These are phyloP conservation scores for Shinisaurus crocodilurus DNA, from an alignment of 2,113 vertebrate species.

Conservation along the genomic window DNA sequence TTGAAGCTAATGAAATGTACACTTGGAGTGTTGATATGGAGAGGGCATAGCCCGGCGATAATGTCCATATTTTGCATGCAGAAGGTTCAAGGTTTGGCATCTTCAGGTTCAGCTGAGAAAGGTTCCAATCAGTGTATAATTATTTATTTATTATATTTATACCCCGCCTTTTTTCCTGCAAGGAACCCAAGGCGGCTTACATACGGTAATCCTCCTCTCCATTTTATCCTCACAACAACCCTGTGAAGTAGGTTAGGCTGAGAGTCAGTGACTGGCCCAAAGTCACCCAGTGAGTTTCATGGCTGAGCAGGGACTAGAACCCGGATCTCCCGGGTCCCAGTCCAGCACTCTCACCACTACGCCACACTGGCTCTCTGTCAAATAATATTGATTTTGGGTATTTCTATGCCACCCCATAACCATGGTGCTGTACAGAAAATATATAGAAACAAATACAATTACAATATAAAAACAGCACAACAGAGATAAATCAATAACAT, in stretches of 20 bases:
- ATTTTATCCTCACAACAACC: too few relatives aligned
- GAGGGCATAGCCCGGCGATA: background rate
- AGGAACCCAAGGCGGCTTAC: too few relatives aligned
- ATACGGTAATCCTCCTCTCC: too few relatives aligned
- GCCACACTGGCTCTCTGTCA: too few relatives aligned
- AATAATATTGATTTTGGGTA: background rate
- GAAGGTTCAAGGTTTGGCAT: background rate
- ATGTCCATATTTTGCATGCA: background rate
- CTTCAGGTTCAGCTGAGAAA: background rate
- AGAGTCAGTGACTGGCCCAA: too few relatives aligned
- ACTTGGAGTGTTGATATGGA: background rate
- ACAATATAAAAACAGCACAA: background rate
- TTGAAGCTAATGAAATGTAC: background rate
- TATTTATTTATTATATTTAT: too few relatives aligned
- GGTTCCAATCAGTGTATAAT: background rate
- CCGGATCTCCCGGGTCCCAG: too few relatives aligned
- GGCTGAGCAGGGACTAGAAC: too few relatives aligned
- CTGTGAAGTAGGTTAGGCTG: too few relatives aligned
- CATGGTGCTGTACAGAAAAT: background rate
- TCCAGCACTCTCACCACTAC: too few relatives aligned
- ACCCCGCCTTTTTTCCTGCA: too few relatives aligned
- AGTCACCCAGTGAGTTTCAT: too few relatives aligned
- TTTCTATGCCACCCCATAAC: background rate
- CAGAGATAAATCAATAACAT: background rate
- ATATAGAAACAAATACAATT: background rate